These are phyloP conservation scores for Myiozetetes cayanensis DNA, from an alignment of 2,113 vertebrate genomes.

Conservation along the genomic window DNA sequence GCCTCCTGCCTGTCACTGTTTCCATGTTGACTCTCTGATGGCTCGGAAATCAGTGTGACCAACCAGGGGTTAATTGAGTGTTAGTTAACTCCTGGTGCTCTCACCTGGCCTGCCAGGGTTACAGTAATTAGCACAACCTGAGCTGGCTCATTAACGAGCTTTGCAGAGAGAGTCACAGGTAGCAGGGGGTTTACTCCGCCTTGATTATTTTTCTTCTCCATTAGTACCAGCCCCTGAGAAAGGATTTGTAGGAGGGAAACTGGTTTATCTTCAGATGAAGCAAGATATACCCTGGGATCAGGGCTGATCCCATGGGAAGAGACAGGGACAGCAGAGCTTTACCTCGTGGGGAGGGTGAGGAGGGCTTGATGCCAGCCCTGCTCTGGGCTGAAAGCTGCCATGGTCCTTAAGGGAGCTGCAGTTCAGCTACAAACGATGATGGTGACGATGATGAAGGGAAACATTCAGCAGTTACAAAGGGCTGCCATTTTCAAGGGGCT, in stretches of 20 bases:
- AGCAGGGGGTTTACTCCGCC: background rate
- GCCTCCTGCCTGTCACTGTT: background rate
- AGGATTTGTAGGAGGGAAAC: background rate
- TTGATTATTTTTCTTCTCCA: background rate
- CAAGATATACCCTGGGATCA: background rate
- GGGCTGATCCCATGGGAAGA: background rate
- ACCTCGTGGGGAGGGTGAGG: rapidly evolving
- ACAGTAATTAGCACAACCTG: constrained; percentile 47
- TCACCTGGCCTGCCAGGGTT: background rate
- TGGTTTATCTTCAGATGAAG: background rate
- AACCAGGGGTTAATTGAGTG: constrained; percentile 38
- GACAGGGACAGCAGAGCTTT: background rate
- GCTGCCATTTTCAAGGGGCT: background rate
- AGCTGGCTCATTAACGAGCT: constrained; percentile 23
- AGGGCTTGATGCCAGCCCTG: background rate
- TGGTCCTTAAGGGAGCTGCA: background rate
- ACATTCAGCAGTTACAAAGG: background rate
- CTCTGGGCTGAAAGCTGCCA: background rate
- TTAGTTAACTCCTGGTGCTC: constrained; percentile 48
- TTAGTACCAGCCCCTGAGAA: background rate
- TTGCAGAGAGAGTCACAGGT: constrained; percentile 4
- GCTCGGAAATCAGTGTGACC: background rate
- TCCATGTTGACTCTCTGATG: background rate
- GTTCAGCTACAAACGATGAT: background rate
- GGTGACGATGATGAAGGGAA: background rate